Percentiles rank a stretch among this genome's conserved stretches.
phyloP scores from a whole-genome alignment of 2,888 invertebrate species.

The Tetramorium bicarinatum region DNA sequence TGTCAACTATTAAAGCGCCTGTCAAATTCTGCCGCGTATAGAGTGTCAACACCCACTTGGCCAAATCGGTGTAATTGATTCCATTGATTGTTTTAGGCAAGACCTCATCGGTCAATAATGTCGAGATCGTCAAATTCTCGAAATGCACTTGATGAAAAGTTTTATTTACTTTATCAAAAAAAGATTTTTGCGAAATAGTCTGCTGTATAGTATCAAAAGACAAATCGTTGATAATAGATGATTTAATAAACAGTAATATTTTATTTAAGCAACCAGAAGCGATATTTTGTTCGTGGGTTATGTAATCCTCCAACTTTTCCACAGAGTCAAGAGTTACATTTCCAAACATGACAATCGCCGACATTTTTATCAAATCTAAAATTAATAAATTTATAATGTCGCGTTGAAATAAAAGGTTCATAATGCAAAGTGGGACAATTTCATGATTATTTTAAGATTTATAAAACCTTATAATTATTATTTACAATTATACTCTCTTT shows the following conservation, averaged over 20 bases:
- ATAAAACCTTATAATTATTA: no score
- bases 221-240: conserved; percentile 74
- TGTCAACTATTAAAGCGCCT: conserved; percentile 68
- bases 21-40: conserved; percentile 66
- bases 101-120: conserved; percentile 84
- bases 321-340: conserved; percentile 68
- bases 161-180: conserved; percentile 77
- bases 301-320: conserved; percentile 63
- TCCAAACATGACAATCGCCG: conserved; percentile 73
- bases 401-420: background rate
- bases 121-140: conserved; percentile 85
- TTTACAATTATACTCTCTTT: no score
- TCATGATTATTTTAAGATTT: background rate
- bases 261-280: conserved; percentile 68
- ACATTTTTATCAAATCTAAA: conserved; percentile 78
- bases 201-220: conserved; percentile 69
- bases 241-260: conserved; percentile 68
- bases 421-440: background rate
- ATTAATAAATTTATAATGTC: conserved; percentile 26
- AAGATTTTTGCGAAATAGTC: conserved; percentile 65
- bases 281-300: conserved; percentile 51
- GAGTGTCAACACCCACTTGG: conserved; percentile 56
- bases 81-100: conserved; percentile 69
- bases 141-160: conserved; percentile 86
- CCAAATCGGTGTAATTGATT: conserved; percentile 66